phyloP scores from a whole-genome alignment of 2,113 vertebrate genomes.

The Phodopus roborovskii region DNA sequence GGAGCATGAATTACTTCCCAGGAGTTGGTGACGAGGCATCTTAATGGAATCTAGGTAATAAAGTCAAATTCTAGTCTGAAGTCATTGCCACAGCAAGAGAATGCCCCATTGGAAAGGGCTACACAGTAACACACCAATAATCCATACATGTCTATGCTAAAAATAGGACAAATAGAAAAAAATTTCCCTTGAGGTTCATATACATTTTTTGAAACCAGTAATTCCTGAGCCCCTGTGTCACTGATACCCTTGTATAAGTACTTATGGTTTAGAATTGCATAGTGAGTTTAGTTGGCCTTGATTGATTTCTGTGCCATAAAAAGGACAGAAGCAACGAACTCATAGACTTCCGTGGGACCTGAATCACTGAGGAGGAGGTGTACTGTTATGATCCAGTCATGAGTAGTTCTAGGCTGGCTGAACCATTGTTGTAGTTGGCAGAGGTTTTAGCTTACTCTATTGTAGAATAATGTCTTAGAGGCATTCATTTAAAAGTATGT shows the following conservation, averaged over 20 bases:
- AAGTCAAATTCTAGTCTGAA: conserved; percentile 37
- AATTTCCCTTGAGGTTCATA: background rate
- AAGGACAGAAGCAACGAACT: conserved; percentile 18
- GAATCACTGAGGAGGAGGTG: conserved; percentile 47
- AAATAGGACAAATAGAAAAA: background rate
- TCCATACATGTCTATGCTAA: background rate
- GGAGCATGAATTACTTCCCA: background rate
- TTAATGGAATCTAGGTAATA: conserved; percentile 58
- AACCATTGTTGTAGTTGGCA: conserved; percentile 7
- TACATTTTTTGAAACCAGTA: conserved; percentile 9
- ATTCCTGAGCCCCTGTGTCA: background rate
- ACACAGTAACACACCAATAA: background rate
- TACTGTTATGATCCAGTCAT: background rate
- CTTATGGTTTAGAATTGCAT: background rate
- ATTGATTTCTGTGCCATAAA: background rate
- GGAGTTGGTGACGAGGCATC: conserved; percentile 6
- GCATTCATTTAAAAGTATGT: background rate
- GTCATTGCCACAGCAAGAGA: background rate
- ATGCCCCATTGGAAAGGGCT: background rate
- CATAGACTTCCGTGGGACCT: background rate
- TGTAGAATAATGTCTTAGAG: conserved; percentile 11
- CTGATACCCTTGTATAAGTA: conserved; percentile 38
- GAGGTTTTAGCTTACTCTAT: background rate
- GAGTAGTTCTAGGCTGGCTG: background rate
- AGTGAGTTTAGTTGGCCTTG: background rate